Conservation (phyloP, 1,140 invertebrate species). For the Drosophila tristis region DNA sequence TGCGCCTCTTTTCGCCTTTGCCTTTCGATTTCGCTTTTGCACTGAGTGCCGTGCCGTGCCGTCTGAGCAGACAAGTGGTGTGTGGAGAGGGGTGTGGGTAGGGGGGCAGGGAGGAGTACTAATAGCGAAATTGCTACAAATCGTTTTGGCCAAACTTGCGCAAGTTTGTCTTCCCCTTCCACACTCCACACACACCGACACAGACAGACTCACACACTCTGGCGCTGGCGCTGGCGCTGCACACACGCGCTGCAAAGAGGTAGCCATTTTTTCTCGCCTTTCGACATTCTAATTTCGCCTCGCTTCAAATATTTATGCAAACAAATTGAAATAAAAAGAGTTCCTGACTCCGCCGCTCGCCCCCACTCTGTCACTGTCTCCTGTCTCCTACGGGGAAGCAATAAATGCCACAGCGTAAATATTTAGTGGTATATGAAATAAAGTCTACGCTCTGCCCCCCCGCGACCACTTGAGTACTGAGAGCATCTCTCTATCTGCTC, state of each 20-base stretch:
- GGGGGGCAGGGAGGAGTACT: conserved; percentile 35
- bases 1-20: conserved; percentile 46
- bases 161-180: conserved; percentile 67
- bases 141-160: conserved; percentile 80
- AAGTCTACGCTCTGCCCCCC: not conserved
- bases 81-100: conserved; percentile 2
- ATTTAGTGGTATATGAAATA: conserved; percentile 65
- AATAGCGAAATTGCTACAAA: conserved; percentile 83
- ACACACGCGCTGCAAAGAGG: conserved; percentile 3
- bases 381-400: conserved; percentile 61
- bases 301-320: conserved; percentile 80
- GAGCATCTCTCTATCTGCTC: not conserved
- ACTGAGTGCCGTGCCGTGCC: not conserved
- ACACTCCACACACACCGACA: conserved; percentile 10
- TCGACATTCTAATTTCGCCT: conserved; percentile 77
- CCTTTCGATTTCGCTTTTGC: conserved; percentile 42
- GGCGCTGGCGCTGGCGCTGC: conserved; percentile 2
- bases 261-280: conserved; percentile 62
- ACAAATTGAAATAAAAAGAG: conserved; percentile 82
- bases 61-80: not conserved
- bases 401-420: conserved; percentile 76
- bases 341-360: conserved; percentile 25
- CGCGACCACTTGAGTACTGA: conserved; percentile 5
- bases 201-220: not conserved
- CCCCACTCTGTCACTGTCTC: conserved; percentile 5